A percentile compares a stretch with the other conserved stretches of the same genome.
These are phyloP conservation scores for Vesta saturnalis DNA, from an alignment of 2,888 invertebrate species.

Conservation along the genomic window DNA sequence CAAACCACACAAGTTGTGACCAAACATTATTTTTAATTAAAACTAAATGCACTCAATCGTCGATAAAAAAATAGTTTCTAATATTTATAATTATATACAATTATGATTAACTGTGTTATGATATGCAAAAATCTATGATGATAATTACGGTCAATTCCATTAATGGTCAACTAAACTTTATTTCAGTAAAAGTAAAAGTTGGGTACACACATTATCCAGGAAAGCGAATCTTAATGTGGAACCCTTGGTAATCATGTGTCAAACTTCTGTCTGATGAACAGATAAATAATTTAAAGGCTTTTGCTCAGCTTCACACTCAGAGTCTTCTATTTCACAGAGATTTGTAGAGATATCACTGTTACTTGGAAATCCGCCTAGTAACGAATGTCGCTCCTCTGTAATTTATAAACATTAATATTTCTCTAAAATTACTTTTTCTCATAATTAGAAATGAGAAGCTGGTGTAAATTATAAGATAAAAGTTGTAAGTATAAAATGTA, in stretches of 20 bases:
- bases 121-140: constrained; percentile 57
- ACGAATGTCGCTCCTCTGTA: constrained; percentile 78
- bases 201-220: constrained; percentile 55
- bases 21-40: constrained; percentile 5
- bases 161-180: constrained; percentile 10
- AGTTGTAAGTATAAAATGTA: too few relatives aligned
- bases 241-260: constrained; percentile 49
- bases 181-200: constrained; percentile 31
- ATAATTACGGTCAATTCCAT: constrained; percentile 49
- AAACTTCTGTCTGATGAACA: constrained; percentile 62
- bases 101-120: constrained; percentile 41
- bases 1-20: not conserved
- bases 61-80: constrained; percentile 38
- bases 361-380: constrained; percentile 75
- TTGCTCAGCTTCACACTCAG: constrained; percentile 73
- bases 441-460: too few relatives aligned
- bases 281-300: constrained; percentile 60
- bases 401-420: too few relatives aligned
- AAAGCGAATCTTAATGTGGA: constrained; percentile 50
- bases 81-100: constrained; percentile 32
- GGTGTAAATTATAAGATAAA: too few relatives aligned
- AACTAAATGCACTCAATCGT: constrained; percentile 22
- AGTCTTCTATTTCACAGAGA: constrained; percentile 93
- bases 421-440: too few relatives aligned
- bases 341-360: constrained; percentile 88